Base-by-base conservation (phyloP, 92 coral and sea anemone species). In the Umimayanthus chanpuru region DNA sequence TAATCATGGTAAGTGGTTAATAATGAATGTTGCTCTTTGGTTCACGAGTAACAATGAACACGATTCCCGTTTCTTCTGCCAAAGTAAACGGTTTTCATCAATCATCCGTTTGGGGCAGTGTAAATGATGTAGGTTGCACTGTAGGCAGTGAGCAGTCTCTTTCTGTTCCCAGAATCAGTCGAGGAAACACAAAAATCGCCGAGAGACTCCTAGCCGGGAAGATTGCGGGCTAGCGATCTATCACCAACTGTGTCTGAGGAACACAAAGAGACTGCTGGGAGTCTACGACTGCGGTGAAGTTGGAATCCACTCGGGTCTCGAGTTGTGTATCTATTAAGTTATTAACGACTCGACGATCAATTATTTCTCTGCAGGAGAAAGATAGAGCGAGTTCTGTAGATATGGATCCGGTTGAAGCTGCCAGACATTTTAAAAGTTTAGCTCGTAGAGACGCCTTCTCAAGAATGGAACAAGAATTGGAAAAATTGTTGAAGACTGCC, bases 371-470 rank as follows among this genome's bases (percentile, higher is more conserved):
- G 15, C 87, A 83, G 87, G 87, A 68, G 15, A 83, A 70, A 44
- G 87, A 20, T 53, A 41, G 67, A 47, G 9, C 78, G 5, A 15
- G 43, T 15, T 68, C 78, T 68, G 78, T 43, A 18, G 87, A 83
- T 3, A 83, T 83, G 87, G 87, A 83, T 71, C 87, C 87, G 28
- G 40, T 83, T 38, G 78, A 83, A 83, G 87, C 87, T 4, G 87
- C 87, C 5, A 73, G 87, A 25, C 87, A 83, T 14, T 97, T 97
- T 91, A 97, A 97, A 89, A 91, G 93, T 39, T 67, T 94, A 49
- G 94, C 98, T 32, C 95, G 99, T 0, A 89, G 88, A 88, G 99
- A 97, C 85, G 99, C 99, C 28, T 94, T 88, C 80, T 93, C 96
- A 81, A 92, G 96, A 58, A 97, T 97, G 99, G 94, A 91, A 6